Base-by-base conservation (phyloP, 2,797 vertebrate genomes). In the Mionectes olivaceus region DNA sequence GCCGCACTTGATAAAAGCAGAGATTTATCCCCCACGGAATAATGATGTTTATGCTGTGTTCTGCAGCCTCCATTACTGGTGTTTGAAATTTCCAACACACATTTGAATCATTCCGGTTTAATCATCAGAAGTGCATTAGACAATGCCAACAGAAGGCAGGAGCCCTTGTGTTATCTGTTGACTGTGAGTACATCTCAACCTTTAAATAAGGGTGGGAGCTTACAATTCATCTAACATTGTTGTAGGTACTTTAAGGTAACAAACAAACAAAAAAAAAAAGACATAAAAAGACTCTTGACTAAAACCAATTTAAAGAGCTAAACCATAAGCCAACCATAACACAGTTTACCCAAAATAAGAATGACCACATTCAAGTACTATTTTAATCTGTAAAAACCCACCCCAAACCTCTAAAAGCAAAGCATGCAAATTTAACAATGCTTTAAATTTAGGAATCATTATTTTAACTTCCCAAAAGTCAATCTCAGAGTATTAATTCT, bases 11-110 rank as follows among this genome's bases (percentile, higher is more conserved):
- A 77, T 39, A 9, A 88, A 77, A 90, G 92, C 67, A 90, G 33
- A 90, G 74, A 86, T 93, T 81, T 89, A 47, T 94, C 74, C 88
- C 91, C 35, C 15, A 32, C 37, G 80, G 68, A 92, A 70, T 79
- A 63, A 50, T 46, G 73, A 46, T 87, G 64, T 94, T 95, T 96
- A 78, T 84, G 28, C 35, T 77, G 73, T 50, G 46, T 64, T 78
- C 59, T 80, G 49, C 19, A 33, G 10, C 43, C 16, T 50, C 41
- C 82, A 21, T 23, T 65, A n/a, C 30, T 21, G 52, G 50, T 74
- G 77, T 70, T 67, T 92, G 63, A 64, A 56, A 65, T 87, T 92
- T 85, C 50, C 76, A 43, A 7, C 12, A 61, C 50, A 17, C 8
- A 2, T 46, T 83, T n/a, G 23, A 84, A 59, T 57, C 55, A 30